Percentiles rank a stretch among this genome's conserved stretches.
Evolutionary conservation across 2,888 invertebrate species (phyloP).

Genomic region (Loripinus fragilis): DNA sequence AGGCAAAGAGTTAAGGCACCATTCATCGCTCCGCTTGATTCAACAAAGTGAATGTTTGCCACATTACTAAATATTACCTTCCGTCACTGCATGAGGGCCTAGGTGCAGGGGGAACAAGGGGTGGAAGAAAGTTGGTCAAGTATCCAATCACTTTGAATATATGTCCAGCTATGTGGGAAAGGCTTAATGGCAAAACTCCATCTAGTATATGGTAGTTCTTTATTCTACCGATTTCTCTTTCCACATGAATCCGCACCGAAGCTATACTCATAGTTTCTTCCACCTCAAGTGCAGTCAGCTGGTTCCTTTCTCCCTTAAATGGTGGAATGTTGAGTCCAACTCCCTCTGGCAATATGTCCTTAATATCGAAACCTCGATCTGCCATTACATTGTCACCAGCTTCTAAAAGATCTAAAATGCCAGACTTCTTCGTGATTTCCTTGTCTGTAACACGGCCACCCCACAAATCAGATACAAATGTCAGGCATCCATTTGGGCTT

Average conservation of each 20-base stretch:
- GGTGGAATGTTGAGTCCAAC: conserved; percentile 53
- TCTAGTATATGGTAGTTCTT: conserved; percentile 50
- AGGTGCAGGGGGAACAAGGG: too few species aligned
- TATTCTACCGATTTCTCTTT: conserved; percentile 47
- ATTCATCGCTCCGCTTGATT: too few species aligned
- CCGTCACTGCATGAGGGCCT: too few species aligned
- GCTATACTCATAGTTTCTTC: conserved; percentile 43
- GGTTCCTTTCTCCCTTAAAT: conserved; percentile 38
- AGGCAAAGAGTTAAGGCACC: too few species aligned
- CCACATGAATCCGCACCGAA: conserved; percentile 59
- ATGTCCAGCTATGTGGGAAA: too few species aligned
- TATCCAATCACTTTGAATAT: too few species aligned
- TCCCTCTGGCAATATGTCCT: conserved; percentile 35
- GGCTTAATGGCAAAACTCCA: neutral
- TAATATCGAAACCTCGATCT: conserved; percentile 57
- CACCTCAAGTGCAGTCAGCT: conserved; percentile 33
- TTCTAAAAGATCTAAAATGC: conserved; percentile 41
- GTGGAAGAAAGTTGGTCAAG: too few species aligned
- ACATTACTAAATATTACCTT: too few species aligned
- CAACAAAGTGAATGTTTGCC: too few species aligned
- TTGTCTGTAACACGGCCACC: conserved; percentile 24
- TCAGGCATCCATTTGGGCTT: conserved; percentile 46
- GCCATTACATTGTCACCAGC: conserved; percentile 58
- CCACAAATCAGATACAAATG: conserved; percentile 47
- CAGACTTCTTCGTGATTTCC: conserved; percentile 8